These are phyloP conservation scores for Cosmorhoe ocellata DNA, from an alignment of 2,888 invertebrate species.

Conservation along the genomic window DNA sequence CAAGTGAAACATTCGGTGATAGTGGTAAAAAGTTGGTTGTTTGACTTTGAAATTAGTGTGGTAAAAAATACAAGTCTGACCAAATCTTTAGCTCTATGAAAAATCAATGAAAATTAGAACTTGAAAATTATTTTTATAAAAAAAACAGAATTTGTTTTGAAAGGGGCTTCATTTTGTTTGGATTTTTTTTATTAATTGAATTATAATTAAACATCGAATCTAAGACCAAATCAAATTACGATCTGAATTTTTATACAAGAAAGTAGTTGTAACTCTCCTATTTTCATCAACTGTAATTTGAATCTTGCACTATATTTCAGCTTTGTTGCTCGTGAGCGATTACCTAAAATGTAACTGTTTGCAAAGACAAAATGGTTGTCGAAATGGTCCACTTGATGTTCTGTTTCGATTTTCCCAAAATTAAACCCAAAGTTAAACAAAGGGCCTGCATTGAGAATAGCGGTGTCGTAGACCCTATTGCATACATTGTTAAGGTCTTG, in stretches of 20 bases:
- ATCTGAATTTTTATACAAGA: neutral
- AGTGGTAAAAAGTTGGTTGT: constrained; percentile 27
- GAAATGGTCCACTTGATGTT: too few species aligned
- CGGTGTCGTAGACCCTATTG: too few species aligned
- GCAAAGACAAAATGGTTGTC: too few species aligned
- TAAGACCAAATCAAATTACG: constrained; percentile 5
- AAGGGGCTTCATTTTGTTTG: neutral
- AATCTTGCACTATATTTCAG: too few species aligned
- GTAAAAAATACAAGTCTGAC: constrained; percentile 7
- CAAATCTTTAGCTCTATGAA: neutral
- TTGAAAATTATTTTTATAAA: constrained; percentile 2
- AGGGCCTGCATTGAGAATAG: too few species aligned
- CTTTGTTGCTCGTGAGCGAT: too few species aligned
- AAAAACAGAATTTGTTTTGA: constrained; percentile 1
- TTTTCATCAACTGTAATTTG: too few species aligned
- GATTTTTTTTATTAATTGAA: neutral
- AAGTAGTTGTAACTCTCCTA: too few species aligned
- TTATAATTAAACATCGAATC: constrained; percentile 17
- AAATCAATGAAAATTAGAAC: neutral
- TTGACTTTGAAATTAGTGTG: constrained; percentile 13
- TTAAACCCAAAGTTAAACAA: too few species aligned
- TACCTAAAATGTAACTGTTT: too few species aligned
- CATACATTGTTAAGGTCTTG: too few species aligned
- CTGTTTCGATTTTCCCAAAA: too few species aligned
- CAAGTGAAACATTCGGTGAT: constrained; percentile 6